These are phyloP conservation scores for Hydractinia symbiolongicarpus DNA, from an alignment of 30 jellyfish, hydroid and myxozoan species.

Conservation along the genomic window DNA sequence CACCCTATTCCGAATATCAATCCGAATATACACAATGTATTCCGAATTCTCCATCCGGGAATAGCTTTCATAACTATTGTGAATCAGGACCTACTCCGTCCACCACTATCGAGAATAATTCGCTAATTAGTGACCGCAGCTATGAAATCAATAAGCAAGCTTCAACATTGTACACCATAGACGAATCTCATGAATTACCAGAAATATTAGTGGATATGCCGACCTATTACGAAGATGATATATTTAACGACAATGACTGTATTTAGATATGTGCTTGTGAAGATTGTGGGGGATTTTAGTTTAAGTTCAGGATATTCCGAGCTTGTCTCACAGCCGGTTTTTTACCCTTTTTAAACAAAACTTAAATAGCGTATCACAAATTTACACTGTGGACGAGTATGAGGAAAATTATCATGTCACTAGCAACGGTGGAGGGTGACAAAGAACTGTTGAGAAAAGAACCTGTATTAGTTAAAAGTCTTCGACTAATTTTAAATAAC, in stretches of 20 bases:
- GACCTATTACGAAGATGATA: not conserved
- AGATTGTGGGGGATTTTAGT: too few species aligned
- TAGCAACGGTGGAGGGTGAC: too few species aligned
- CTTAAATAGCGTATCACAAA: too few species aligned
- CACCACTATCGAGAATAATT: not conserved
- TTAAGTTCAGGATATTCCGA: too few species aligned
- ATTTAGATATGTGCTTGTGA: too few species aligned
- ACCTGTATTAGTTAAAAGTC: too few species aligned
- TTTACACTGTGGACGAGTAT: too few species aligned
- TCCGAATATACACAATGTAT: not conserved
- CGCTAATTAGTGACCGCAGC: not conserved
- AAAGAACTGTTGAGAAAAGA: too few species aligned
- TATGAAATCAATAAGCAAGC: not conserved
- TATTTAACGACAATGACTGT: not conserved
- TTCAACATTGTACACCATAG: not conserved
- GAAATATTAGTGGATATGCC: constrained; percentile 17
- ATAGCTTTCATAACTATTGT: constrained; percentile 1
- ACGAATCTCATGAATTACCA: not conserved
- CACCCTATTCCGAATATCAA: not conserved
- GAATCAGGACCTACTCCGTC: not conserved
- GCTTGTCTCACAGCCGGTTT: too few species aligned
- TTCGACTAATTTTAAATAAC: too few species aligned
- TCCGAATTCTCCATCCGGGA: constrained; percentile 7
- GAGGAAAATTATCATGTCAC: too few species aligned
- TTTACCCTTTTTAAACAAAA: too few species aligned